A percentile compares a stretch with the other conserved stretches of the same genome.
These are phyloP conservation scores for Thymelicus acteon DNA, from an alignment of 2,888 invertebrate species.

Conservation along the genomic window DNA sequence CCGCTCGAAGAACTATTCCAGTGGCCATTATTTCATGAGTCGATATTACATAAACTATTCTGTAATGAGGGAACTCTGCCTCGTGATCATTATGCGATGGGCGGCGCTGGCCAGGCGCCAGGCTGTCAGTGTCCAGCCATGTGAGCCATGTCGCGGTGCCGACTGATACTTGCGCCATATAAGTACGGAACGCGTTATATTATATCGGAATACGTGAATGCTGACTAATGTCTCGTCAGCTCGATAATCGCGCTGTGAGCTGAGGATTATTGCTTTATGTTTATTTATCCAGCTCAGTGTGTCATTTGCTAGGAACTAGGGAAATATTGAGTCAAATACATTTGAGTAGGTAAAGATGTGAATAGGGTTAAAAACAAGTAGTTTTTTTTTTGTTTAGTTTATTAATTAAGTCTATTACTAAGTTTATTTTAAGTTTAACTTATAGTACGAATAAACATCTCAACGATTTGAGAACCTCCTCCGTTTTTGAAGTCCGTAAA, in stretches of 20 bases:
- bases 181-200: not conserved
- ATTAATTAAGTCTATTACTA: no score
- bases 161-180: slow-evolving; percentile 7
- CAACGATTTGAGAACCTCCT: no score
- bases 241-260: not conserved
- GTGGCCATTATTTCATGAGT: not conserved
- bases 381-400: no score
- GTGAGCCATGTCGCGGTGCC: slow-evolving; percentile 13
- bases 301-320: not conserved
- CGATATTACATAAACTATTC: slow-evolving; percentile 1
- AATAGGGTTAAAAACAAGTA: not conserved
- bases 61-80: not conserved
- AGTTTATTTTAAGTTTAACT: no score
- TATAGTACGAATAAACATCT: no score
- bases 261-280: not conserved
- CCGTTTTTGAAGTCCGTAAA: no score
- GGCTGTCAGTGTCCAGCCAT: not conserved
- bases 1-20: no score
- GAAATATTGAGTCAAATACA: not conserved
- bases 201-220: not conserved
- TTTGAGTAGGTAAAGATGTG: not conserved
- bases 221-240: slow-evolving; percentile 1
- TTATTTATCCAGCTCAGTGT: not conserved
- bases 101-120: not conserved
- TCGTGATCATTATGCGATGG: not conserved